Evolutionary conservation across 2,113 vertebrate species (phyloP).

Genomic region (Dinomys branickii): DNA sequence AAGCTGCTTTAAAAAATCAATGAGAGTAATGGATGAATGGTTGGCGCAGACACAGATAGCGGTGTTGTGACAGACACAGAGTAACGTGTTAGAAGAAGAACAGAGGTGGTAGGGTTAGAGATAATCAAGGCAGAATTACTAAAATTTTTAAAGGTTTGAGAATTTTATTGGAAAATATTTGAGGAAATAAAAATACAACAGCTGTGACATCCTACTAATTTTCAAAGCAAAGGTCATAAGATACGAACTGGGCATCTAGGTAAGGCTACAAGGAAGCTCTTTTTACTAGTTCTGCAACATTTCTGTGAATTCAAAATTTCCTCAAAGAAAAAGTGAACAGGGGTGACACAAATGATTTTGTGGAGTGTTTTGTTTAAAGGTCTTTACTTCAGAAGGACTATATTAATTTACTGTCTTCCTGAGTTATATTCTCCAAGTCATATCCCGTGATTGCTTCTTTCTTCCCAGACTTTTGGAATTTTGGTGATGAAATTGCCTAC

Average conservation of each 20-base stretch:
- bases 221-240: neutral
- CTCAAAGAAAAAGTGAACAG: constrained; percentile 24
- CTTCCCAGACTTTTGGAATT: neutral
- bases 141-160: neutral
- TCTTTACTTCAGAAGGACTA: neutral
- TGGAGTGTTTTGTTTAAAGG: neutral
- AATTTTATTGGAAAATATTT: neutral
- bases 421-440: neutral
- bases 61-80: neutral
- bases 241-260: neutral
- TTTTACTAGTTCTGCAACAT: neutral
- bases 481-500: neutral
- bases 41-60: neutral
- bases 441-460: neutral
- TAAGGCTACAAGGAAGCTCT: neutral
- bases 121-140: neutral
- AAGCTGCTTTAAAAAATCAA: neutral
- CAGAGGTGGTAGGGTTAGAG: neutral
- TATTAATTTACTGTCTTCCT: neutral
- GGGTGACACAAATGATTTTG: neutral
- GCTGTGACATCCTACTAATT: neutral
- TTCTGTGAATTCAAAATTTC: neutral
- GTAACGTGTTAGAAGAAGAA: neutral
- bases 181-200: neutral
- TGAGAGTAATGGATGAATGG: neutral